Base-by-base conservation (phyloP, 2,113 vertebrate genomes). In the Notothenia coriiceps region DNA sequence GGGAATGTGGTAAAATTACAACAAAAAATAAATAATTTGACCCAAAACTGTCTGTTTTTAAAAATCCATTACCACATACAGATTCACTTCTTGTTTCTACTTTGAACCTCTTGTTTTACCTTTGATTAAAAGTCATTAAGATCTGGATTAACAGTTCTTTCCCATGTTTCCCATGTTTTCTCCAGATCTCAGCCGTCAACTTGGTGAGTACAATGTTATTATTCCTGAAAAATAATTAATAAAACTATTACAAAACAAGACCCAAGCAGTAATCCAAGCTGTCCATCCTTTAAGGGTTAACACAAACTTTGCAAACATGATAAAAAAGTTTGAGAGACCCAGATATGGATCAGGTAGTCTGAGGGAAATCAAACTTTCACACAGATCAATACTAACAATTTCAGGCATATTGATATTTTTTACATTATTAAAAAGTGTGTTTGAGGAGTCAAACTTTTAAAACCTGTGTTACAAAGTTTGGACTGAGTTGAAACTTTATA, bases 181-280 rank as follows among this genome's bases (percentile, higher is more conserved):
- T 61, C 55, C 56, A 77, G 74, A 77, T 77, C 65, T 77, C 74
- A 77, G 65, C 65, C n/a, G 64, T 77, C 55, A 60, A 77, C 74
- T 69, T 77, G 74, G 74, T 77, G 65, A 69, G 74, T 77, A 69
- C 33, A 17, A 8, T 1, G 18, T 67, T 67, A 13, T 59, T 77
- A 29, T 52, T 52, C 52, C 33, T 25, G 46, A 11, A 4, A 15
- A 13, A 72, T 8, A 35, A n/a, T 35, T 17, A 29, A 51, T 18
- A 40, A 10, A 20, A 22, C 7, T 57, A 11, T 12, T 0, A 35
- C 1, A 18, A 46, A 18, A 29, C 12, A 7, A 12, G 0, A 22
- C 14, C 22, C 22, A 12, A 17, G 44, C 11, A 11, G 11, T n/a
- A n/a, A 14, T 13, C 3, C 12, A 10, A n/a, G n/a, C n/a, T n/a